Conservation (phyloP, 2,113 vertebrate genomes). For the Tupaia chinensis region DNA sequence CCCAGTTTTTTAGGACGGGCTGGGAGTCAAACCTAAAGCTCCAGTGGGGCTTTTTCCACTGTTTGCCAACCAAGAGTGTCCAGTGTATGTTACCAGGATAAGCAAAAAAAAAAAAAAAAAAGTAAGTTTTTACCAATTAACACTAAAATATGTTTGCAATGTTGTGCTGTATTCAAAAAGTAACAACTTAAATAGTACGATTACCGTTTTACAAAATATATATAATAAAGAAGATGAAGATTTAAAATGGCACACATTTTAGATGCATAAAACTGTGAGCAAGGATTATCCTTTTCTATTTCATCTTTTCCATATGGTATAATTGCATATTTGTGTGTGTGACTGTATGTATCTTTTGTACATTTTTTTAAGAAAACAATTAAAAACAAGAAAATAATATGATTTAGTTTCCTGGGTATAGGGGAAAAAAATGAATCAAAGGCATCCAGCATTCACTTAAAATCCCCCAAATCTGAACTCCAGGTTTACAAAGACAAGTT, state of each 20-base stretch:
- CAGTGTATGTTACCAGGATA: too few species aligned
- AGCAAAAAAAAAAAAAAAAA: not conserved
- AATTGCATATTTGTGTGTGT: not conserved
- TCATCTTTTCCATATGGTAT: not conserved
- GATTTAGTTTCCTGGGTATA: not conserved
- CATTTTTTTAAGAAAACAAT: not conserved
- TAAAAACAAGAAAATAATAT: not conserved
- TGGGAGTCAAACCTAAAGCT: too few species aligned
- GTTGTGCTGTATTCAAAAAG: not conserved
- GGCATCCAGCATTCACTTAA: not conserved
- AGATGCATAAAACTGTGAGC: not conserved
- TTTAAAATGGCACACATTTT: not conserved
- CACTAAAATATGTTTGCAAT: not conserved
- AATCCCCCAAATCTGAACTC: slow-evolving; percentile 35
- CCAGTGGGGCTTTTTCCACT: too few species aligned
- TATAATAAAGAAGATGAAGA: not conserved
- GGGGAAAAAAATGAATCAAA: not conserved
- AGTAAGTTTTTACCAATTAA: not conserved
- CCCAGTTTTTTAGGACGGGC: too few species aligned
- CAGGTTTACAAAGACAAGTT: slow-evolving; percentile 32
- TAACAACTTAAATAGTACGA: not conserved
- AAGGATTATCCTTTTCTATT: not conserved
- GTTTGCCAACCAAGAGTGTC: too few species aligned
- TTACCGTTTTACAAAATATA: not conserved
- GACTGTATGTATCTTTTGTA: not conserved